These are phyloP conservation scores for Mycalesis mineus DNA, from an alignment of 2,888 invertebrate genomes.

Conservation along the genomic window DNA sequence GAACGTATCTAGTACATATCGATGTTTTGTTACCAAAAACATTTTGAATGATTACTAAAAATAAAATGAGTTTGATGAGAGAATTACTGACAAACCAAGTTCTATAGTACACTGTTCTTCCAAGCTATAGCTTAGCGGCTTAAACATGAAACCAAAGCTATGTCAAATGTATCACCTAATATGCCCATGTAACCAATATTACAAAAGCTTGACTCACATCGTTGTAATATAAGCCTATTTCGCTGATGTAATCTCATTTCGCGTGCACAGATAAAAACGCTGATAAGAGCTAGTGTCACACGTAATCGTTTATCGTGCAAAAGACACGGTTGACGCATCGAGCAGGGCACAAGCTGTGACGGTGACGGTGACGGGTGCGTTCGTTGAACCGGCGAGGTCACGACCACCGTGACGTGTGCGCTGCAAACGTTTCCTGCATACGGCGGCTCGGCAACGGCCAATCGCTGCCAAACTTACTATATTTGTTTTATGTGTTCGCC, in stretches of 20 bases:
- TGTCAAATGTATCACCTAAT: too few relatives aligned
- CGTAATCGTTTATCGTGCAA: constrained; percentile 29
- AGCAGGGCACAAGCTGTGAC: constrained; percentile 55
- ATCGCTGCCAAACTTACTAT: constrained; percentile 20
- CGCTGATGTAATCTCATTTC: background rate
- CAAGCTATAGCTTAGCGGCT: too few relatives aligned
- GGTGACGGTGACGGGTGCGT: constrained; percentile 63
- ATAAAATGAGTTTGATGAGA: too few relatives aligned
- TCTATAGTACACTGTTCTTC: too few relatives aligned
- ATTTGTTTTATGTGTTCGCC: background rate
- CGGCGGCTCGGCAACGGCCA: constrained; percentile 13
- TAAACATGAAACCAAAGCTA: too few relatives aligned
- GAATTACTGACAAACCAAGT: too few relatives aligned
- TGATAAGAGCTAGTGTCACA: constrained; percentile 23
- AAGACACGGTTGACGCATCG: constrained; percentile 59
- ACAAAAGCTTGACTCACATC: too few relatives aligned
- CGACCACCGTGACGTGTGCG: constrained; percentile 66
- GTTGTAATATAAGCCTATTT: too few relatives aligned
- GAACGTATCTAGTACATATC: too few relatives aligned
- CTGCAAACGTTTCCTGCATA: constrained; percentile 48
- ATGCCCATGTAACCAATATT: too few relatives aligned
- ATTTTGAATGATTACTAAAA: too few relatives aligned
- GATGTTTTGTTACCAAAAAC: too few relatives aligned
- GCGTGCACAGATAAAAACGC: background rate
- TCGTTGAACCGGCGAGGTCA: constrained; percentile 76